phyloP scores from a whole-genome alignment of 2,113 vertebrate genomes.

The Oceanodroma tethys region DNA sequence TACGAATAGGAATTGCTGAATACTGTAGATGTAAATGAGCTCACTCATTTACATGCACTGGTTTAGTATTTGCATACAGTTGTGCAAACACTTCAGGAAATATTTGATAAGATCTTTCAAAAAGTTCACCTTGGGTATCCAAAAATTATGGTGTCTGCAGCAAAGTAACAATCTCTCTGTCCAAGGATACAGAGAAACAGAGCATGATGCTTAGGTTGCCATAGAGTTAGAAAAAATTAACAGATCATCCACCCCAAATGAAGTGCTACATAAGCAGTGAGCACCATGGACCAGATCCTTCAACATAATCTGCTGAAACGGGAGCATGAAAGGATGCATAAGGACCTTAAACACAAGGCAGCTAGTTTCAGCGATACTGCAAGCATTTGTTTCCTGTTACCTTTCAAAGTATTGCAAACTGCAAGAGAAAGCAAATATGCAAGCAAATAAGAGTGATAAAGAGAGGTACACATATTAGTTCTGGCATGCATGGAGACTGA shows the following conservation, averaged over 20 bases:
- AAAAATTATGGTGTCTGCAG: not conserved
- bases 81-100: not conserved
- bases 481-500: rapidly evolving
- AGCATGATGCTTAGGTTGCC: not conserved
- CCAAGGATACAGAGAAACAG: not conserved
- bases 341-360: not conserved
- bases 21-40: not conserved
- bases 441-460: not conserved
- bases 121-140: rapidly evolving
- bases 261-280: not conserved
- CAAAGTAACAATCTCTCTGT: not conserved
- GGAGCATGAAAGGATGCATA: not conserved
- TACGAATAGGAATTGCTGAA: not conserved
- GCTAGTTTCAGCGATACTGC: not conserved
- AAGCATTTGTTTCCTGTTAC: not conserved
- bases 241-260: not conserved
- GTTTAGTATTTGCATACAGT: not conserved
- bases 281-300: not conserved
- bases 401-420: not conserved
- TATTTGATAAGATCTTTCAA: not conserved
- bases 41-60: not conserved
- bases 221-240: not conserved
- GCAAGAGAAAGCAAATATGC: not conserved
- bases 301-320: not conserved
- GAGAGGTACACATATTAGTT: not conserved